A percentile compares a stretch with the other conserved stretches of the same genome.
phyloP scores from a whole-genome alignment of 2,888 invertebrate species.

The Agrotis ipsilon region DNA sequence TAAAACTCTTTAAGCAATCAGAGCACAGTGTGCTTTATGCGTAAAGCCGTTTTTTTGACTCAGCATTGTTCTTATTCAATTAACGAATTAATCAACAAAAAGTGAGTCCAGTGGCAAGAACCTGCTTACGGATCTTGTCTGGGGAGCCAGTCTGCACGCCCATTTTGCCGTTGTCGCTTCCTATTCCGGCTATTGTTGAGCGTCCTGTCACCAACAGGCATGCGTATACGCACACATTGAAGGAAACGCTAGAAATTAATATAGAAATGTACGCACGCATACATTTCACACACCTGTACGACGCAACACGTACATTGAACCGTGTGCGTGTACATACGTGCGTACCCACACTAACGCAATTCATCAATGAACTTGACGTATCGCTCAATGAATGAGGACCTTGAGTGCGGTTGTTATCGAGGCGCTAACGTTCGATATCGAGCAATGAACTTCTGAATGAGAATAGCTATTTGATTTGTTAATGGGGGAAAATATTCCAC shows the following conservation, averaged over 20 bases:
- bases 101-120: slow-evolving; percentile 78
- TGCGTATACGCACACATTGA: slow-evolving; percentile 76
- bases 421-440: slow-evolving; percentile 74
- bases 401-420: slow-evolving; percentile 82
- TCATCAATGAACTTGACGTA: slow-evolving; percentile 86
- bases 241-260: slow-evolving; percentile 64
- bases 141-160: slow-evolving; percentile 81
- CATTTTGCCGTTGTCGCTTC: slow-evolving; percentile 86
- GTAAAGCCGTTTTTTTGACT: slow-evolving; percentile 75
- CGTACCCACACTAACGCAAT: slow-evolving; percentile 68
- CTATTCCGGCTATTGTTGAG: slow-evolving; percentile 90
- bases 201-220: slow-evolving; percentile 84
- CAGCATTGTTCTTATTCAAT: slow-evolving; percentile 76
- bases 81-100: slow-evolving; percentile 79
- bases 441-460: slow-evolving; percentile 81
- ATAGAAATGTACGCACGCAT: slow-evolving; percentile 62
- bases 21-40: slow-evolving; percentile 77
- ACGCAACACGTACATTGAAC: slow-evolving; percentile 48
- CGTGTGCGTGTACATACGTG: slow-evolving; percentile 52
- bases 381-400: slow-evolving; percentile 81
- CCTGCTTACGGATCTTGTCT: slow-evolving; percentile 86
- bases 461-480: slow-evolving; percentile 54
- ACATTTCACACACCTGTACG: slow-evolving; percentile 59
- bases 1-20: slow-evolving; percentile 69
- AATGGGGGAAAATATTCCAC: slow-evolving; percentile 46